Percentiles rank a stretch among this genome's conserved stretches.
Evolutionary conservation across 2,113 vertebrate genomes (phyloP).

Genomic region (Tricholaema leucomelas): DNA sequence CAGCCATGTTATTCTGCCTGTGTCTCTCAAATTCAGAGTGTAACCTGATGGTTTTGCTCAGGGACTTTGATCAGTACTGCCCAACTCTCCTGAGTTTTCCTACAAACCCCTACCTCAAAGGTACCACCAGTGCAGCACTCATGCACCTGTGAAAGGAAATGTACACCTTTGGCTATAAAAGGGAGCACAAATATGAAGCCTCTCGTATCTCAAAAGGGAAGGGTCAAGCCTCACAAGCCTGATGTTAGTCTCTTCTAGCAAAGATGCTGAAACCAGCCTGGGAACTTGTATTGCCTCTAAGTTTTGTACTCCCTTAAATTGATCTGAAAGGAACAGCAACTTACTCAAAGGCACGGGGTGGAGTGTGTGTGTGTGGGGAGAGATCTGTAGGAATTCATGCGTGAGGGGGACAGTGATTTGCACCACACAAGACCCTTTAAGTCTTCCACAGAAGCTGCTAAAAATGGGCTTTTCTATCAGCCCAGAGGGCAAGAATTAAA

Average conservation of each 20-base stretch:
- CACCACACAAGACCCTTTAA: neutral
- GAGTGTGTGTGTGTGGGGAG: too few relatives aligned
- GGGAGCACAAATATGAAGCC: neutral
- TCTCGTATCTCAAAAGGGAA: neutral
- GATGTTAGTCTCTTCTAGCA: neutral
- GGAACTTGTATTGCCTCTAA: neutral
- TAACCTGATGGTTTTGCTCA: neutral
- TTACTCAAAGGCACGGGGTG: neutral
- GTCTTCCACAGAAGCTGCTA: neutral
- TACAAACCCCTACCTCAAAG: neutral
- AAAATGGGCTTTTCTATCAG: neutral
- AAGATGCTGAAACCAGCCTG: neutral
- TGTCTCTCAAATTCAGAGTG: neutral
- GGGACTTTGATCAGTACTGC: neutral
- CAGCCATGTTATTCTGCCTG: neutral
- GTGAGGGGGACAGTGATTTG: neutral
- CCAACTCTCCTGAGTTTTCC: neutral
- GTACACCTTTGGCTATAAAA: neutral
- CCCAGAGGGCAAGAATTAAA: neutral
- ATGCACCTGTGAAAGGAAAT: neutral
- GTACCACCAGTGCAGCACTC: neutral
- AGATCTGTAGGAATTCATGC: neutral
- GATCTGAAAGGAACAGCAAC: neutral
- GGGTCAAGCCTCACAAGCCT: neutral
- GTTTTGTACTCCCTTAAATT: neutral